These are phyloP conservation scores for Rhinophrynus dorsalis DNA, from an alignment of 2,797 vertebrate species.

Conservation along the genomic window DNA sequence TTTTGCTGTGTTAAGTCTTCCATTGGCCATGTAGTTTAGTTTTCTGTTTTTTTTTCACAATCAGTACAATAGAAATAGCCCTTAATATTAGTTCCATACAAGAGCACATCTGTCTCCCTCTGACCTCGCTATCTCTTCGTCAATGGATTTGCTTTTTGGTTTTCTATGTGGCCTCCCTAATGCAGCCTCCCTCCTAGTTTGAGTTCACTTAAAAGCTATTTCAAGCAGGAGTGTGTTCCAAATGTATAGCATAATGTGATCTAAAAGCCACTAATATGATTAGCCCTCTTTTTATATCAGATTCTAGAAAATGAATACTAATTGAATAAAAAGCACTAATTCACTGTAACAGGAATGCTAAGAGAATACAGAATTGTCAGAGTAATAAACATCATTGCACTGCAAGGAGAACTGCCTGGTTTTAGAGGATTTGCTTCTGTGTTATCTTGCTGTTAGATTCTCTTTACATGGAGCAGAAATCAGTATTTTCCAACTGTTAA, in stretches of 20 bases:
- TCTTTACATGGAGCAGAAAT: not conserved
- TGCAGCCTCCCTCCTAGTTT: constrained; percentile 11
- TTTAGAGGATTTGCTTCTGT: too few species aligned
- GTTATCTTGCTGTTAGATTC: not conserved
- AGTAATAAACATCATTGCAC: constrained; percentile 38
- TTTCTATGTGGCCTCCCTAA: constrained; percentile 25
- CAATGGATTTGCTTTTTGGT: constrained; percentile 8
- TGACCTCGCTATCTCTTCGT: too few species aligned
- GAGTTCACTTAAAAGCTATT: constrained; percentile 11
- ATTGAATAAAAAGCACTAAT: constrained; percentile 72
- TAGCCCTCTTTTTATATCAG: constrained; percentile 67
- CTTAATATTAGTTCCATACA: too few species aligned
- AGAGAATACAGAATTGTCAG: constrained; percentile 64
- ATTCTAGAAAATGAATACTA: constrained; percentile 73
- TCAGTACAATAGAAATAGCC: too few species aligned
- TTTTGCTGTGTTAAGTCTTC: too few species aligned
- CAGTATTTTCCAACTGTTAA: not conserved
- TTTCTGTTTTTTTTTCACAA: too few species aligned
- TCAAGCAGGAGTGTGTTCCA: constrained; percentile 46
- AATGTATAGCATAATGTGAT: constrained; percentile 63
- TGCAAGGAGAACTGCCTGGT: not conserved
- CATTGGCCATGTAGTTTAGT: too few species aligned
- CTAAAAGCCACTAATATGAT: constrained; percentile 71
- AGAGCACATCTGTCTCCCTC: too few species aligned
- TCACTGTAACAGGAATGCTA: constrained; percentile 68